Conservation (phyloP, 2,113 vertebrate genomes). For the Pollimyrus isidori region DNA sequence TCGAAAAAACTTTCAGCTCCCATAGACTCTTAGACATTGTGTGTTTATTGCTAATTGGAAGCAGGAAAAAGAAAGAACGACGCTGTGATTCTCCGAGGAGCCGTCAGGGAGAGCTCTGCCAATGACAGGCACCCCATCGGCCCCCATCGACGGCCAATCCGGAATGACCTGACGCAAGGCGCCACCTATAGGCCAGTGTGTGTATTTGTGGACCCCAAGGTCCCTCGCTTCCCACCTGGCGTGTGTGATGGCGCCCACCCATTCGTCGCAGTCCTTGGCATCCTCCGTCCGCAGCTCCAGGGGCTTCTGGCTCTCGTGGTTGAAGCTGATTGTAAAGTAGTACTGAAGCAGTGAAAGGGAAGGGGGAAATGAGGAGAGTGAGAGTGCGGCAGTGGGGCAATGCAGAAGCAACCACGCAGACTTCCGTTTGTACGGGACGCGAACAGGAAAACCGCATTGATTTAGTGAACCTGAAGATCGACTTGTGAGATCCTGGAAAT, state of each 20-base stretch:
- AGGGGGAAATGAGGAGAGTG: not conserved
- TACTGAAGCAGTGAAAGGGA: slow-evolving; percentile 57
- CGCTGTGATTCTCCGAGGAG: not conserved
- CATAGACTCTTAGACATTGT: not conserved
- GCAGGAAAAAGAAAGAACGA: not conserved
- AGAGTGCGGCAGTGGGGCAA: not conserved
- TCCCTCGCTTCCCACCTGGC: slow-evolving; percentile 66
- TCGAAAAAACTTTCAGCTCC: not conserved
- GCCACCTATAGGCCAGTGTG: not conserved
- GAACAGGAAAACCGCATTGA: not conserved
- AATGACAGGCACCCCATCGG: not conserved
- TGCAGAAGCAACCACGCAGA: not conserved
- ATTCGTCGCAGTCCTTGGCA: slow-evolving; percentile 80
- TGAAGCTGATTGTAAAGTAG: slow-evolving; percentile 89
- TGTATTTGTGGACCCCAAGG: not conserved
- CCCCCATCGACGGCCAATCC: not conserved
- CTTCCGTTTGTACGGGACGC: not conserved
- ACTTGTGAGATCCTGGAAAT: not conserved
- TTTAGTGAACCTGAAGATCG: not conserved
- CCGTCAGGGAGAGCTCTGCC: not conserved
- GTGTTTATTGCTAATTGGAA: not conserved
- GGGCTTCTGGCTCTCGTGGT: slow-evolving; percentile 92
- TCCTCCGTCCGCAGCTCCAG: slow-evolving; percentile 89
- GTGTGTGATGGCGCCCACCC: slow-evolving; percentile 93
- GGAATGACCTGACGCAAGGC: not conserved